Conservation (phyloP, 2,797 vertebrate species). For the Pteropus rufus region DNA sequence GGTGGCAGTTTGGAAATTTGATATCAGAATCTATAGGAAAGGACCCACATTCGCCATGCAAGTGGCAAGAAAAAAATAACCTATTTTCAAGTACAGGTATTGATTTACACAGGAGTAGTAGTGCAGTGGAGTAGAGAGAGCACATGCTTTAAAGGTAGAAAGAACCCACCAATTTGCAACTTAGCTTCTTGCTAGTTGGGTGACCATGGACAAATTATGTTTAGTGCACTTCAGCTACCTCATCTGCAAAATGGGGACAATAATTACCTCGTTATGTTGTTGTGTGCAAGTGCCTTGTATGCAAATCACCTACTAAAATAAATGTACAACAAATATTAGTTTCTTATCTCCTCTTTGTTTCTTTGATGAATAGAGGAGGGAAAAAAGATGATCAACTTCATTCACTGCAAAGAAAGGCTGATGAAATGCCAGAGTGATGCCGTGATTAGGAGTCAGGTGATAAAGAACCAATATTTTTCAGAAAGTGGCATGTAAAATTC, state of each 20-base stretch:
- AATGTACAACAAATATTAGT: neutral
- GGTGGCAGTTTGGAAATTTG: neutral
- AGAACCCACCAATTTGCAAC: neutral
- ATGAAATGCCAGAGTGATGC: neutral
- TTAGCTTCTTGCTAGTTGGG: neutral
- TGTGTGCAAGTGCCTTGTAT: neutral
- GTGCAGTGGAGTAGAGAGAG: neutral
- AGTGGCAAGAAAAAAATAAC: neutral
- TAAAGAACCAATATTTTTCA: conserved; percentile 3
- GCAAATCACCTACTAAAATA: neutral
- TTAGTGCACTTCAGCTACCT: neutral
- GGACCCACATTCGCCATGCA: neutral
- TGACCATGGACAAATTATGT: neutral
- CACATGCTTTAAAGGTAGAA: neutral
- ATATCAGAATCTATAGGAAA: neutral
- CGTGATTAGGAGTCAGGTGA: neutral
- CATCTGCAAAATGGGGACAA: neutral
- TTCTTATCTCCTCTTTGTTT: neutral
- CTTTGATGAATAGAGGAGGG: neutral
- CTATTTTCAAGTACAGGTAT: neutral
- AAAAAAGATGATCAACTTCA: neutral
- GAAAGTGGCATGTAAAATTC: neutral
- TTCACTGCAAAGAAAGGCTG: neutral
- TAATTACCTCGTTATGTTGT: neutral
- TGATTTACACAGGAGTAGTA: neutral